A percentile compares a stretch with the other conserved stretches of the same genome.
Evolutionary conservation across 2,888 invertebrate species (phyloP).

Genomic region (Dysmachus trigonus): DNA sequence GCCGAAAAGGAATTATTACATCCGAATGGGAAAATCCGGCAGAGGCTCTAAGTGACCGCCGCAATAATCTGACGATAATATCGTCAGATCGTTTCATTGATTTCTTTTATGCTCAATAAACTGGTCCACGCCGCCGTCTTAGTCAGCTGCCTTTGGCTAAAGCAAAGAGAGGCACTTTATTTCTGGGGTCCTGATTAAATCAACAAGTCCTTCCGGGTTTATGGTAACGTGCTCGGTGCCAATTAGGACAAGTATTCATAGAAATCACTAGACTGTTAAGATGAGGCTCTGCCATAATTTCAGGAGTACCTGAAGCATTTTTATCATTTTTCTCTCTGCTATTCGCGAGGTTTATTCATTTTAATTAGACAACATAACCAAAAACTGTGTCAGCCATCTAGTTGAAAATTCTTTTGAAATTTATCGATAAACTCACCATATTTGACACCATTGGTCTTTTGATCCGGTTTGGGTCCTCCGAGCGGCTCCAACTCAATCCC

Average conservation of each 20-base stretch:
- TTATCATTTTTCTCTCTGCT: background rate
- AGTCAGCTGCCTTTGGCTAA: background rate
- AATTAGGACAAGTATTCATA: slow-evolving; percentile 1
- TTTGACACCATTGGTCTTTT: slow-evolving; percentile 62
- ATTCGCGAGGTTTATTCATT: background rate
- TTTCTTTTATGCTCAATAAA: slow-evolving; percentile 3
- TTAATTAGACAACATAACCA: background rate
- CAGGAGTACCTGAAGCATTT: background rate
- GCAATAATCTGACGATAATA: background rate
- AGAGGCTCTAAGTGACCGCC: background rate
- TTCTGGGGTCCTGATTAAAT: background rate
- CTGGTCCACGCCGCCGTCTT: background rate
- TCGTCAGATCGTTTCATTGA: background rate
- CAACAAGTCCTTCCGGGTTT: slow-evolving; percentile 8
- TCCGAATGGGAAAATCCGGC: background rate
- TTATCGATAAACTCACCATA: slow-evolving; percentile 58
- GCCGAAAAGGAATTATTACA: background rate
- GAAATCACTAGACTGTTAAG: slow-evolving; percentile 9
- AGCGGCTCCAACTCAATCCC: slow-evolving; percentile 63
- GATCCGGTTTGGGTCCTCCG: slow-evolving; percentile 60
- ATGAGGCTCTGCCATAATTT: background rate
- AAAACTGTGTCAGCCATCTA: background rate
- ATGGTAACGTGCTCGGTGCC: background rate
- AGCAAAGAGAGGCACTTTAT: background rate
- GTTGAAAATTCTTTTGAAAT: background rate